phyloP scores from a whole-genome alignment of 1,140 invertebrate genomes.

The Gonatopus flavifemur region DNA sequence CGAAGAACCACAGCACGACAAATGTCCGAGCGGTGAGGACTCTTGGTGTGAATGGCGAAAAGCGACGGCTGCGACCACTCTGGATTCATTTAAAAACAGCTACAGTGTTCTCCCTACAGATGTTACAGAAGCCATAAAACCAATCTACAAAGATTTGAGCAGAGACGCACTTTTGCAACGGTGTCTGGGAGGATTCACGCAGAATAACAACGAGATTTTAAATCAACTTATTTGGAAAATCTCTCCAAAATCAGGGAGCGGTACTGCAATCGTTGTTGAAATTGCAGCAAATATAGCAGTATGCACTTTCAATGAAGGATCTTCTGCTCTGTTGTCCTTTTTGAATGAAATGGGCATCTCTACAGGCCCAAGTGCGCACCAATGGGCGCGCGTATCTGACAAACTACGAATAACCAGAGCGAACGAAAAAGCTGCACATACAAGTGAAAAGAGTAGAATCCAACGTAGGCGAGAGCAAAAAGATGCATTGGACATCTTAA shows the following conservation, averaged over 20 bases:
- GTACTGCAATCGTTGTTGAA: constrained; percentile 13
- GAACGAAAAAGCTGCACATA: constrained; percentile 11
- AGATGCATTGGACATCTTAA: constrained; percentile 16
- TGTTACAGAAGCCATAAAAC: constrained; percentile 19
- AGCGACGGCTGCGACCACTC: constrained; percentile 20
- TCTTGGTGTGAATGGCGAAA: constrained; percentile 39
- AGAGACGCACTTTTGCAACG: too few relatives aligned
- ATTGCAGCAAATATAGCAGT: constrained; percentile 14
- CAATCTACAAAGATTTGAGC: too few relatives aligned
- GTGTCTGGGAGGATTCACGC: constrained; percentile 26
- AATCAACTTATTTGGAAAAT: too few relatives aligned
- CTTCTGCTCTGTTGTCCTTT: constrained; percentile 7
- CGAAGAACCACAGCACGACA: too few relatives aligned
- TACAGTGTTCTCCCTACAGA: constrained; percentile 11
- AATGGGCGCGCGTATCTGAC: constrained; percentile 15
- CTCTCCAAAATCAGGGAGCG: too few relatives aligned
- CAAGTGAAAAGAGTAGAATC: constrained; percentile 15
- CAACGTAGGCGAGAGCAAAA: constrained; percentile 17
- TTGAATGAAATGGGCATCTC: constrained; percentile 12
- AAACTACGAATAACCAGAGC: constrained; percentile 9
- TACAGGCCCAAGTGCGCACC: constrained; percentile 12
- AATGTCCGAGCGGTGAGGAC: too few relatives aligned
- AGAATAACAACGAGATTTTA: constrained; percentile 30
- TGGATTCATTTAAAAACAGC: constrained; percentile 20
- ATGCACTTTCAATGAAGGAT: constrained; percentile 15